Evolutionary conservation across 2,888 invertebrate species (phyloP), one percentile per base, ranked within the genome.

Genomic region (Ephialtes manifestator): DNA sequence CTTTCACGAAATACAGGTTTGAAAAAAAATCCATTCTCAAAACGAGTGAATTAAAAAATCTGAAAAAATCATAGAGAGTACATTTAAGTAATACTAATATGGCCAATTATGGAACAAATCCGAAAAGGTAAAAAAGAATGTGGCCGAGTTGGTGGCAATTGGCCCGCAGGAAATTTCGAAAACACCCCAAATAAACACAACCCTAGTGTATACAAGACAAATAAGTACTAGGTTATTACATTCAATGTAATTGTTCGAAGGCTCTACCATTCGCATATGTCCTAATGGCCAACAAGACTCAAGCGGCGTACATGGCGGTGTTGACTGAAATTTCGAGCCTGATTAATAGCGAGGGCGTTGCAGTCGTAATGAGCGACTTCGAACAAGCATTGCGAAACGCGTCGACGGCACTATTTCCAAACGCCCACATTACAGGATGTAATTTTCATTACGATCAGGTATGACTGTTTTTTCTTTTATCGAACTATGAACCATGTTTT

Each of bases 371-470:
- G 80, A 46, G 68, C 1, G 68, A 74, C 4, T 74, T 74, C 5
- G 81, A 81, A 15, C 58, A 58, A 74, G 74, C 81, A 0, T 39
- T 81, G n/a, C 20, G 81, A 5, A 81, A 81, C n/a, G 74, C 68
- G 2, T 48, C 67, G 10, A 46, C 53, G 10, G 20, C 1, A 0
- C 31, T 28, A 0, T 81, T 81, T 43, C 3, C 58, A 3, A 53
- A 18, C 8, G 81, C 81, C 0, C 67, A 31, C 20, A 10, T 74
- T 2, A 24, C 74, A 4, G 81, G 74, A 11, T 81, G 81, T 35
- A 81, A 67, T 18, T 46, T 58, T 0, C 81, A 81, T 8, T 74
- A 74, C 15, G 72, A 80, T 18, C 53, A 67, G 13, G 80, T 72
- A 74, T 7, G 55, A 20, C 18, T 67, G 10, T 39, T 39, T 39